phyloP scores from a whole-genome alignment of 2,888 invertebrate genomes.

The Leptarthrus brevirostris region DNA sequence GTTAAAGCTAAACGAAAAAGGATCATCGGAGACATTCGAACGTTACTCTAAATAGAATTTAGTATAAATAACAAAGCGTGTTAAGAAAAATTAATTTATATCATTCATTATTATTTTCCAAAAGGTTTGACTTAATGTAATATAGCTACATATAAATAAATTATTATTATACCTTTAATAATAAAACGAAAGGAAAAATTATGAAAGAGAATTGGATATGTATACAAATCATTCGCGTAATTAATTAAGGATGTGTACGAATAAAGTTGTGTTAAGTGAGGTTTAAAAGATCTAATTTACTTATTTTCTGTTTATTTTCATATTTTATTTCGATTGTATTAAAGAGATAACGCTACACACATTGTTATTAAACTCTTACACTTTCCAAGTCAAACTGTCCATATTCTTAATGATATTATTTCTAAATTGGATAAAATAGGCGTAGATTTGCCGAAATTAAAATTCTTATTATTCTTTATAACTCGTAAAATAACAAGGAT shows the following conservation, averaged over 20 bases:
- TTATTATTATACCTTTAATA: constrained; percentile 38
- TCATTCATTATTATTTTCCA: constrained; percentile 27
- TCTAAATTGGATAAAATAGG: too few relatives aligned
- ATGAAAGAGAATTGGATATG: constrained; percentile 3
- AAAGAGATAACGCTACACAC: too few relatives aligned
- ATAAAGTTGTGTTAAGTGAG: constrained; percentile 37
- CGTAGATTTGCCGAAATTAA: too few relatives aligned
- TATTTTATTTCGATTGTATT: too few relatives aligned
- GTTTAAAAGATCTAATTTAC: constrained; percentile 26
- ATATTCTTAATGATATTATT: too few relatives aligned
- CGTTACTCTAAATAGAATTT: constrained; percentile 5
- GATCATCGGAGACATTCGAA: constrained; percentile 12
- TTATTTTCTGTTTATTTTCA: too few relatives aligned
- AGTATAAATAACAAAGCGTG: neutral
- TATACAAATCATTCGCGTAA: constrained; percentile 27
- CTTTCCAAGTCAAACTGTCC: too few relatives aligned
- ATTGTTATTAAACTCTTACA: too few relatives aligned
- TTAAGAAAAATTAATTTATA: constrained; percentile 3
- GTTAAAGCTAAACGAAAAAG: neutral
- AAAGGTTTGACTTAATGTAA: constrained; percentile 32
- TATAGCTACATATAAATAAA: constrained; percentile 39
- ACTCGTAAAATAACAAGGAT: too few relatives aligned
- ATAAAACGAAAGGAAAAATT: constrained; percentile 23
- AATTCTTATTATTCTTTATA: too few relatives aligned
- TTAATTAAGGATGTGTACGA: constrained; percentile 21